Evolutionary conservation across 2,113 vertebrate genomes (phyloP).

Genomic region (Columbina picui): DNA sequence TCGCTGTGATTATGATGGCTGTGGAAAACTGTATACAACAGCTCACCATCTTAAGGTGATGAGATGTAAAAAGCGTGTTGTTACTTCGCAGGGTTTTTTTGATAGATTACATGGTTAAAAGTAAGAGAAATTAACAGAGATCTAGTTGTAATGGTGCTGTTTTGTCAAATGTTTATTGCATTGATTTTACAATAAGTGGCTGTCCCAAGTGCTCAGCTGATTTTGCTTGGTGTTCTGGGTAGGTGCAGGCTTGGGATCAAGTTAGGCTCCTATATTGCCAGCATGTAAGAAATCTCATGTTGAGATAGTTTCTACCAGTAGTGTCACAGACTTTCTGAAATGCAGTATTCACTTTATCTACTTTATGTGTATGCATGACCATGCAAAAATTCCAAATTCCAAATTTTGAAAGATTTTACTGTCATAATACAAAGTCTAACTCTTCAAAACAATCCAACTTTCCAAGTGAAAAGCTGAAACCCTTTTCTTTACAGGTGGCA

Average conservation of each 20-base stretch:
- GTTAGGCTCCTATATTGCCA: not conserved
- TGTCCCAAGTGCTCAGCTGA: not conserved
- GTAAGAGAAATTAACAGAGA: not conserved
- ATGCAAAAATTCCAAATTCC: not conserved
- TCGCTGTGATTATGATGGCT: conserved; percentile 95
- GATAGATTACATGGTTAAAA: not conserved
- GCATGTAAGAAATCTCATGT: not conserved
- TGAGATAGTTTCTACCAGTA: not conserved
- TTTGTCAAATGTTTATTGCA: not conserved
- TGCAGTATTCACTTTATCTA: not conserved
- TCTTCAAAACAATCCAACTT: not conserved
- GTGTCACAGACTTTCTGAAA: not conserved
- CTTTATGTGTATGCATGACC: not conserved
- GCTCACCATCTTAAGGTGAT: conserved; percentile 95
- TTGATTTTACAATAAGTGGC: not conserved
- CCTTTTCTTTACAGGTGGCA: not conserved
- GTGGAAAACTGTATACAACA: conserved; percentile 97
- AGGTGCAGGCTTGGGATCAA: not conserved
- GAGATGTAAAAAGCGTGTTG: not conserved
- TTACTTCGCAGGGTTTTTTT: not conserved
- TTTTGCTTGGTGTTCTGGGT: not conserved
- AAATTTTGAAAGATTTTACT: not conserved
- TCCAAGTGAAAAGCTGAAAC: not conserved
- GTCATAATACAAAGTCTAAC: not conserved
- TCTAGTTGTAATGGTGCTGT: not conserved